These are phyloP conservation scores for Melanostoma mellinum DNA, from an alignment of 2,888 invertebrate genomes.

Conservation along the genomic window DNA sequence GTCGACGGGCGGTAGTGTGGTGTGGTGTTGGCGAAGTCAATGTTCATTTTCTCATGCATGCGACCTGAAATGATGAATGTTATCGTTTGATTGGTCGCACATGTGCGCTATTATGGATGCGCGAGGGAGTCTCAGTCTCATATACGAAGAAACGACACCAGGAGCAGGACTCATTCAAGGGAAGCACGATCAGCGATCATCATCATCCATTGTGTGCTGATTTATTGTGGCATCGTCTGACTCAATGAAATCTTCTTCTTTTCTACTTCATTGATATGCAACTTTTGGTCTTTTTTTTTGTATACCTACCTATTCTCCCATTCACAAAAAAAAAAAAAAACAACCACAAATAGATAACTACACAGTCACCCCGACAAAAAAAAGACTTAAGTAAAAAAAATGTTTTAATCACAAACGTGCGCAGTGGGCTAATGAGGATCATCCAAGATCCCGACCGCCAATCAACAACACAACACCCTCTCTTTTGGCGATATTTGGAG, in stretches of 20 bases:
- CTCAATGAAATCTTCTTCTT: conserved; percentile 57
- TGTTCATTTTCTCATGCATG: conserved; percentile 58
- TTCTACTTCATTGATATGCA: conserved; percentile 64
- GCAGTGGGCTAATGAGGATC: conserved; percentile 71
- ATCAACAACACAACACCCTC: conserved; percentile 64
- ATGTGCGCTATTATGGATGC: conserved; percentile 64
- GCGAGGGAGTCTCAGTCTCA: conserved; percentile 44
- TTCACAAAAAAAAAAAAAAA: conserved; percentile 1
- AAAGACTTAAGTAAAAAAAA: conserved; percentile 29
- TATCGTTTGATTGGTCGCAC: conserved; percentile 72
- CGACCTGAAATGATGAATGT: conserved; percentile 65
- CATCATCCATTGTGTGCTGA: conserved; percentile 57
- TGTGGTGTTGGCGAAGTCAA: conserved; percentile 33
- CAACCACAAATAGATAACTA: conserved; percentile 60
- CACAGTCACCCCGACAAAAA: not conserved
- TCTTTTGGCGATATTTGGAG: not conserved
- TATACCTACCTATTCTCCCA: conserved; percentile 8
- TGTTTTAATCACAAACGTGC: conserved; percentile 68
- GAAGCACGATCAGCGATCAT: conserved; percentile 50
- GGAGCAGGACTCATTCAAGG: conserved; percentile 33
- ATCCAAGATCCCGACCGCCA: conserved; percentile 70
- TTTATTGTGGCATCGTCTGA: conserved; percentile 61
- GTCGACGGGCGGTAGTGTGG: not conserved
- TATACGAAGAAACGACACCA: conserved; percentile 5
- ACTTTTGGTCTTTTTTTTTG: conserved; percentile 15